These are phyloP conservation scores for Germaria angustata DNA, from an alignment of 2,888 invertebrate genomes.

Conservation along the genomic window DNA sequence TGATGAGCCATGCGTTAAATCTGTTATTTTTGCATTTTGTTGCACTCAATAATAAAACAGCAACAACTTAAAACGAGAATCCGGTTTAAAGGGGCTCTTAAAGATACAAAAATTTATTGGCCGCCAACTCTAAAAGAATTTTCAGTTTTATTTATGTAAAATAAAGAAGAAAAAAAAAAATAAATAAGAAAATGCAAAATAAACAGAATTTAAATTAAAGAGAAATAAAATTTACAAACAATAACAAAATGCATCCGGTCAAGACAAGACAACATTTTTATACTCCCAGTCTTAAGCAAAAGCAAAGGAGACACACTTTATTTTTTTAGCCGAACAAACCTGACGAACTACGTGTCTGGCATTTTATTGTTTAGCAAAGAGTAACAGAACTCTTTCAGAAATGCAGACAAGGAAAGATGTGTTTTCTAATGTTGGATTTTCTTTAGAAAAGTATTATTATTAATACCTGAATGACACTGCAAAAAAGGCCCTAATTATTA, in stretches of 20 bases:
- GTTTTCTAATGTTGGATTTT: no score
- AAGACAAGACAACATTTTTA: conserved; percentile 38
- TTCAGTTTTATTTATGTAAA: conserved; percentile 16
- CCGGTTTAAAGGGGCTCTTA: conserved; percentile 48
- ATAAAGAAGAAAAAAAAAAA: neutral
- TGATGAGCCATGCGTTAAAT: conserved; percentile 21
- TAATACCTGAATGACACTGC: no score
- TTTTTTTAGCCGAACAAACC: neutral
- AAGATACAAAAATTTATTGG: conserved; percentile 54
- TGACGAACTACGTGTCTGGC: conserved; percentile 42
- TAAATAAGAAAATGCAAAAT: neutral
- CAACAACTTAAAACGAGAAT: conserved; percentile 39
- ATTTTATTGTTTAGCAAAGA: conserved; percentile 13
- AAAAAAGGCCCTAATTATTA: no score
- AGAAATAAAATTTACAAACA: conserved; percentile 43
- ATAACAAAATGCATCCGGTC: conserved; percentile 61
- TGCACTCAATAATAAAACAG: neutral
- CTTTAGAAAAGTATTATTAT: no score
- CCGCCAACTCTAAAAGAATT: conserved; percentile 55
- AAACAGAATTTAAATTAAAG: conserved; percentile 46
- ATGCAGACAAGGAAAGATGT: neutral
- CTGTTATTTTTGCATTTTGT: neutral
- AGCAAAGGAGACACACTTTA: conserved; percentile 2
- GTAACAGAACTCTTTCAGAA: neutral
- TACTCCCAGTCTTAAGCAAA: neutral